Evolutionary conservation across 2,113 vertebrate genomes (phyloP).

Genomic region (Lates calcarifer): DNA sequence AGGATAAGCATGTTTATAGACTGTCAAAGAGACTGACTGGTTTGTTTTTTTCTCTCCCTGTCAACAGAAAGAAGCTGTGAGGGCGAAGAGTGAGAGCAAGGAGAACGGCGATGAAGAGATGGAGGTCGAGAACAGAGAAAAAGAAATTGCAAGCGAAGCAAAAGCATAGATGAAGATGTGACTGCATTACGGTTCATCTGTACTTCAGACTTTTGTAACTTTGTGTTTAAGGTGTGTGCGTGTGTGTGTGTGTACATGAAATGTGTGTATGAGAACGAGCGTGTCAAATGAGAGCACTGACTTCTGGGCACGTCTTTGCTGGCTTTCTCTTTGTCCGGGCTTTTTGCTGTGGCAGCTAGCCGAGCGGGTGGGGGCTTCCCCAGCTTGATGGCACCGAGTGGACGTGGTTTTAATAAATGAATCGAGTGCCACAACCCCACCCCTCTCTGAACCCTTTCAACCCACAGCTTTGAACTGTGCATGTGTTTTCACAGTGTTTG

Average conservation of each 20-base stretch:
- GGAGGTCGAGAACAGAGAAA: slow-evolving; percentile 80
- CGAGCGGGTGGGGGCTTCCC: slow-evolving; percentile 43
- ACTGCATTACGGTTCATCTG: slow-evolving; percentile 49
- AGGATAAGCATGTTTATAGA: neutral
- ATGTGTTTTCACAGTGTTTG: slow-evolving; percentile 54
- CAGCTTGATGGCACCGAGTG: slow-evolving; percentile 50
- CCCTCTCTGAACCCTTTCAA: slow-evolving; percentile 13
- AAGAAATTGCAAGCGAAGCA: slow-evolving; percentile 59
- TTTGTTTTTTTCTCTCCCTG: neutral
- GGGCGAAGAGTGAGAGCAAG: slow-evolving; percentile 55
- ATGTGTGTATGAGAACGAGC: slow-evolving; percentile 36
- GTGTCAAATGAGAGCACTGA: slow-evolving; percentile 53
- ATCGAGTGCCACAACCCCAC: slow-evolving; percentile 24
- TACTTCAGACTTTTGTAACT: slow-evolving; percentile 76
- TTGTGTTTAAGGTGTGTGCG: slow-evolving; percentile 62
- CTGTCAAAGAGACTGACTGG: neutral
- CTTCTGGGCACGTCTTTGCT: slow-evolving; percentile 44
- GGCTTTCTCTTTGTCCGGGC: slow-evolving; percentile 55
- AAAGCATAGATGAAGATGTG: slow-evolving; percentile 66
- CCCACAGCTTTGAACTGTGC: slow-evolving; percentile 59
- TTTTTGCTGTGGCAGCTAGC: slow-evolving; percentile 71
- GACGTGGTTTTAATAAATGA: slow-evolving; percentile 42
- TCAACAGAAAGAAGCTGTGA: slow-evolving; percentile 77
- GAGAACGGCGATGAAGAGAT: slow-evolving; percentile 63
- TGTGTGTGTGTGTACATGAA: slow-evolving; percentile 26